A percentile compares a stretch with the other conserved stretches of the same genome.
Conservation (phyloP, 2,888 invertebrate genomes). For the Xestia xanthographa region DNA sequence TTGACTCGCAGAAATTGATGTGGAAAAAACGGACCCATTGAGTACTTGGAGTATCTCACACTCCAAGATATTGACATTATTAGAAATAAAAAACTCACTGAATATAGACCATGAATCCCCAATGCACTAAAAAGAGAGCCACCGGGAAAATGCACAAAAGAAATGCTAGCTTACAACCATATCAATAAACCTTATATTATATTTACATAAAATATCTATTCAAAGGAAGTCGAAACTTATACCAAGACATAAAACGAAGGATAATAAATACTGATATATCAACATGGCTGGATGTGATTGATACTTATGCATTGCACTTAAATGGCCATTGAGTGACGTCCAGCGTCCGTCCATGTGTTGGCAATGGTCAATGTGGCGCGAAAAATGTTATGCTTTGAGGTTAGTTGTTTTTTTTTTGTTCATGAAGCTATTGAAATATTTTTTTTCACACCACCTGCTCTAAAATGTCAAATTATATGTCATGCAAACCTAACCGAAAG, state of each 20-base stretch:
- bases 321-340: constrained; percentile 43
- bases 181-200: constrained; percentile 4
- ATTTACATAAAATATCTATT: constrained; percentile 10
- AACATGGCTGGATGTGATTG: constrained; percentile 47
- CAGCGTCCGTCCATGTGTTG: constrained; percentile 31
- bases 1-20: background rate
- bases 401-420: background rate
- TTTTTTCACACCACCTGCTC: too few relatives aligned
- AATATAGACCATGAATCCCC: background rate
- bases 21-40: background rate
- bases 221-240: constrained; percentile 29
- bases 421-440: background rate
- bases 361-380: constrained; percentile 41
- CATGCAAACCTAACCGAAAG: too few relatives aligned
- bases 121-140: background rate
- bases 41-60: background rate
- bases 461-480: too few relatives aligned
- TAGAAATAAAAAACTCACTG: background rate
- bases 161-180: background rate
- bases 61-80: background rate
- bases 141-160: background rate
- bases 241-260: constrained; percentile 30
- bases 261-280: constrained; percentile 26
- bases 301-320: constrained; percentile 53
- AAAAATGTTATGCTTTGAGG: constrained; percentile 12